A percentile compares a stretch with the other conserved stretches of the same genome.
Evolutionary conservation across 2,888 invertebrate species (phyloP).

Genomic region (Choreutis nemorana): DNA sequence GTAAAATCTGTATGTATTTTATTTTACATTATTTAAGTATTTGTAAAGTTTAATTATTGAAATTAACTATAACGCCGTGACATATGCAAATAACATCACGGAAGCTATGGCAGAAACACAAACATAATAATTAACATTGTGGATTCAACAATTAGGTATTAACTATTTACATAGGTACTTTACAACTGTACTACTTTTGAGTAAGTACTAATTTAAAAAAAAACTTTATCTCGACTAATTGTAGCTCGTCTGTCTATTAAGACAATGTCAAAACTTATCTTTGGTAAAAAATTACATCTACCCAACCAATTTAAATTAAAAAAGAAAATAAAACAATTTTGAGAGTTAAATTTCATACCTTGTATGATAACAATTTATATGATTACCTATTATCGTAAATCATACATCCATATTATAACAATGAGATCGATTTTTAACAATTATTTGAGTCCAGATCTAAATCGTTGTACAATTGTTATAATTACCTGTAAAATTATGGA

Average conservation of each 20-base stretch:
- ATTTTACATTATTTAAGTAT: slow-evolving; percentile 1
- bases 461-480: slow-evolving; percentile 47
- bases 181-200: no score
- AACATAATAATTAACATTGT: no score
- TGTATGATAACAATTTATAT: slow-evolving; percentile 63
- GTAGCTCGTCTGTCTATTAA: slow-evolving; percentile 26
- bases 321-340: slow-evolving; percentile 27
- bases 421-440: slow-evolving; percentile 59
- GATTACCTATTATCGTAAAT: slow-evolving; percentile 32
- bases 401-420: slow-evolving; percentile 26
- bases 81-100: no score
- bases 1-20: slow-evolving; percentile 44
- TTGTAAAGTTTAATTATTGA: neutral
- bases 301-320: slow-evolving; percentile 35
- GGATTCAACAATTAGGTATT: no score
- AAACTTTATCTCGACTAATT: no score
- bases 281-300: slow-evolving; percentile 53
- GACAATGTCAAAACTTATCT: slow-evolving; percentile 48
- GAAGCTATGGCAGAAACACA: no score
- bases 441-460: slow-evolving; percentile 38
- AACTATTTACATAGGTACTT: no score
- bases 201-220: no score
- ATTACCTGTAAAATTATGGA: no score
- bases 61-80: slow-evolving; percentile 2
- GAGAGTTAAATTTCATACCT: slow-evolving; percentile 56